These are phyloP conservation scores for Stegostoma tigrinum DNA, from an alignment of 2,113 vertebrate species.

Conservation along the genomic window DNA sequence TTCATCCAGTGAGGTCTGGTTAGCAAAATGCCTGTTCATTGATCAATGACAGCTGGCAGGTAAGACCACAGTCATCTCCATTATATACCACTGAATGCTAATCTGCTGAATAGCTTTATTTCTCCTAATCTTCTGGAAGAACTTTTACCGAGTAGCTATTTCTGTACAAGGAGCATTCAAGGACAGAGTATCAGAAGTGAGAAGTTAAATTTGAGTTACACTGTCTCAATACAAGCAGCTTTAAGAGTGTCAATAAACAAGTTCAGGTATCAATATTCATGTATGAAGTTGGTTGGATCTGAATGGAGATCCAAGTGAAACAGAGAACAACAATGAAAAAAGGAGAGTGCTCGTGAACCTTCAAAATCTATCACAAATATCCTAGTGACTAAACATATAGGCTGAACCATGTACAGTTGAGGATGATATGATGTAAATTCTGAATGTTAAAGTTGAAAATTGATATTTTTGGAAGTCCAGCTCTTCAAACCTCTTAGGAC, in stretches of 20 bases:
- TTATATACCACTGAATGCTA: not conserved
- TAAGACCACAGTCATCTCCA: too few species aligned
- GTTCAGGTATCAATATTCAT: not conserved
- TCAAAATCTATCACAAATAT: not conserved
- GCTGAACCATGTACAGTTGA: not conserved
- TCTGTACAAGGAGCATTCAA: not conserved
- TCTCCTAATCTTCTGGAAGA: not conserved
- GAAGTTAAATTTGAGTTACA: not conserved
- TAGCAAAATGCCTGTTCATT: too few species aligned
- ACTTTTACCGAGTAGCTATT: not conserved
- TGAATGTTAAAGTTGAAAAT: not conserved
- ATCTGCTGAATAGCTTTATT: not conserved
- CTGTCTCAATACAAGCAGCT: not conserved
- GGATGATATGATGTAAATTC: not conserved
- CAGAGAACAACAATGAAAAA: not conserved
- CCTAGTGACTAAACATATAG: not conserved
- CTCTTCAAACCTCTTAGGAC: not conserved
- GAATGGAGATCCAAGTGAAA: not conserved
- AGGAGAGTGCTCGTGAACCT: not conserved
- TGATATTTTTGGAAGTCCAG: not conserved
- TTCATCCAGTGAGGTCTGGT: too few species aligned
- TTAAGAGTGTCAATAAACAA: not conserved
- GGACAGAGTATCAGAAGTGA: not conserved
- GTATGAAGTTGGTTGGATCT: not conserved
- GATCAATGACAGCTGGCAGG: too few species aligned